Base-by-base conservation (phyloP, 2,797 vertebrate species). In the Sphenopsis melanotis region DNA sequence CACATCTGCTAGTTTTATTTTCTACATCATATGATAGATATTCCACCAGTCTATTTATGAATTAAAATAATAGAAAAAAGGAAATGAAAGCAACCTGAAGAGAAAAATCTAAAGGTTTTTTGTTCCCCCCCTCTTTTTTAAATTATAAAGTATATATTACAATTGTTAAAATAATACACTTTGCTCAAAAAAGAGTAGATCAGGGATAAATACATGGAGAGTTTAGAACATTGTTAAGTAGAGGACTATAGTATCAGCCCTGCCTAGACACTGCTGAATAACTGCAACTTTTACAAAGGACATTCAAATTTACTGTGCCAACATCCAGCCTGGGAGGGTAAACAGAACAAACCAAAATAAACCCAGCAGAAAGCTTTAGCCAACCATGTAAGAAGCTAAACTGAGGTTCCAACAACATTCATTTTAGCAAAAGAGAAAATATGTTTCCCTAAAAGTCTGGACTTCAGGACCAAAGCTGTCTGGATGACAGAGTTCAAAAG, bases 361-460 rank as follows among this genome's bases (percentile, higher is more conserved):
- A 93, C 32, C 29, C 69, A 89, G 80, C 14, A 88, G 50, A 93
- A 94, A 91, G 57, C 71, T 79, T 93, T 21, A 95, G 74, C 77
- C 44, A 93, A n/a, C 37, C 57, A 88, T 27, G n/a, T 64, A 82
- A 72, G 63, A 93, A 56, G 76, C 87, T 91, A 90, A 96, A 86
- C 47, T 60, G 57, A 95, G 76, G 44, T 59, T 74, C 52, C 63
- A 88, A 63, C 17, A 90, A 75, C 87, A 94, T 66, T 86, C 34
- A 65, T 61, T 53, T 41, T 32, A 79, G 87, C 76, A 86, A 78
- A 94, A 87, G 60, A 66, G 71, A 93, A 96, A 95, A 70, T 47
- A 87, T 6, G 22, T 59, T 95, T 88, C 94, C 91, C 86, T 96
- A 94, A 91, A 96, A 94, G 91, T 91, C 93, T 91, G 93, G 87